Base-by-base conservation (phyloP, 2,797 vertebrate genomes). In the Phoebastria nigripes region DNA sequence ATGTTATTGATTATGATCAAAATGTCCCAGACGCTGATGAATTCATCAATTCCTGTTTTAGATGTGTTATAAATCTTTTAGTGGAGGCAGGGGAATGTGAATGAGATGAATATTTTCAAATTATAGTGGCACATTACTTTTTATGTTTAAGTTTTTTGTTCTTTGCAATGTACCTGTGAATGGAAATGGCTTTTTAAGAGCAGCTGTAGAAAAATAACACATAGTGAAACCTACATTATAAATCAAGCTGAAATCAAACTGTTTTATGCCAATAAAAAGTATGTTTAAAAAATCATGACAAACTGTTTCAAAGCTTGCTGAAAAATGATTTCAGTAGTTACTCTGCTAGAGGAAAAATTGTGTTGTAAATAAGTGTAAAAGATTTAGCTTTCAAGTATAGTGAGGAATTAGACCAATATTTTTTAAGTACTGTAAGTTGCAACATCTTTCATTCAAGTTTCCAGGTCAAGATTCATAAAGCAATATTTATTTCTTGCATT, bases 1-100 rank as follows among this genome's bases (percentile, higher is more conserved):
- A 96, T 97, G 74, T 97, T 98, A 98, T 98, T 98, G 98, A 98
- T 98, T 98, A 95, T 98, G 93, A 98, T 97, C 97, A 97, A 96
- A 98, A 97, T 97, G 94, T 95, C 74, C 61, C 63, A 93, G 97
- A 94, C 2, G 21, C 94, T 98, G 98, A 98, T 97, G 94, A 97
- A 98, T 98, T 98, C 91, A 97, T 98, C 97, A 97, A 90, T 98
- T 98, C 82, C 58, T 84, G 42, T 78, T 97, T 97, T 91, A 95
- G 93, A 94, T 3, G 0, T 94, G 65, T 96, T 97, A 97, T 98
- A 97, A 98, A 98, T 98, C 97, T 98, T 98, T 97, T 94, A 96
- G 89, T 81, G 66, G 94, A 93, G 83, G 76, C 89, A 87, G n/a
- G 76, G 87, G 76, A 96, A 97, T 10, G 8, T 95, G 97, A 97